Percentiles rank a stretch among this genome's conserved stretches.
Evolutionary conservation across 2,113 vertebrate species (phyloP).

Genomic region (Caranx ignobilis): DNA sequence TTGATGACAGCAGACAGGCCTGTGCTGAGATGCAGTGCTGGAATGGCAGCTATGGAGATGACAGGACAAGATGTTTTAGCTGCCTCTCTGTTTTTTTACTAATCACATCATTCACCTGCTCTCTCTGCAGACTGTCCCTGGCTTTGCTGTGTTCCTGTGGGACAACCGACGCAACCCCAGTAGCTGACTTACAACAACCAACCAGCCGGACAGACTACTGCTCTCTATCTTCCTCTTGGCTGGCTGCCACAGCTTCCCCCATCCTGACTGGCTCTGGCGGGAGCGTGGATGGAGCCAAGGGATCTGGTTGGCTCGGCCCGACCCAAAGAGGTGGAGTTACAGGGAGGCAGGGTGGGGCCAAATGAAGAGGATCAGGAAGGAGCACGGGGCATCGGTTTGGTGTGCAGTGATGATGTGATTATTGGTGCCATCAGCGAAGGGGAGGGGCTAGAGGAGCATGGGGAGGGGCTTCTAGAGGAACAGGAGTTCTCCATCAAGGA

Average conservation of each 20-base stretch:
- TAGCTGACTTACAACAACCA: constrained; percentile 72
- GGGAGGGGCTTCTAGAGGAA: constrained; percentile 92
- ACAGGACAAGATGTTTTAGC: constrained; percentile 24
- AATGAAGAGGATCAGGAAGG: constrained; percentile 89
- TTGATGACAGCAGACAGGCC: constrained; percentile 53
- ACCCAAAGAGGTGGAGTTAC: constrained; percentile 90
- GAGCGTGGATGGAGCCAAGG: constrained; percentile 94
- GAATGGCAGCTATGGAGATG: constrained; percentile 36
- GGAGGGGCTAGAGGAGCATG: constrained; percentile 90
- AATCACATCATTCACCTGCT: constrained; percentile 66
- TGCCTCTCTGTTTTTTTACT: background rate
- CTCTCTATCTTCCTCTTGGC: constrained; percentile 70
- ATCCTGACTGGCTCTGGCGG: constrained; percentile 79
- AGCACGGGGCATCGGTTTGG: constrained; percentile 81
- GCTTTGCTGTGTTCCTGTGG: constrained; percentile 77
- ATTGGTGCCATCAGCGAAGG: constrained; percentile 91
- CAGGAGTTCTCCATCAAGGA: constrained; percentile 99
- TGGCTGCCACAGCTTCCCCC: constrained; percentile 77
- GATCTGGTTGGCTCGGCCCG: constrained; percentile 89
- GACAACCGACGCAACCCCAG: constrained; percentile 74
- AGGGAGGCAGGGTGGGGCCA: constrained; percentile 87
- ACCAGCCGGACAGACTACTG: constrained; percentile 65
- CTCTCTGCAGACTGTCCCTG: constrained; percentile 76
- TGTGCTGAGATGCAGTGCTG: constrained; percentile 40
- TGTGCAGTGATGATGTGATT: constrained; percentile 91